These are phyloP conservation scores for Hyaena hyaena DNA, from an alignment of 2,113 vertebrate species.

Conservation along the genomic window DNA sequence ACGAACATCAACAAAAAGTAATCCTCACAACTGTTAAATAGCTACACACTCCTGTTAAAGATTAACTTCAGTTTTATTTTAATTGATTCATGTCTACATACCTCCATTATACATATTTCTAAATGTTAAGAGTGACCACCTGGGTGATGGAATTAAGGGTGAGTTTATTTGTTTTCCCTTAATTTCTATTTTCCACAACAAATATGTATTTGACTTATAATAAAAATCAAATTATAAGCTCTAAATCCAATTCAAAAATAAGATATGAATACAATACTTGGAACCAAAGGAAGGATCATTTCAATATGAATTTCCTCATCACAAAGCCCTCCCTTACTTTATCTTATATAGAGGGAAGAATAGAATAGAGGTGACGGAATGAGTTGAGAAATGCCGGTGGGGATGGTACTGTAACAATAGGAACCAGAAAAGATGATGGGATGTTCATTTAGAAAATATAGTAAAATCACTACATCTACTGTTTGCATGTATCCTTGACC, in stretches of 20 bases:
- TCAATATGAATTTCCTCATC: background rate
- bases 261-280: background rate
- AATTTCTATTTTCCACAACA: background rate
- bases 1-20: background rate
- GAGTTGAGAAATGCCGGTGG: background rate
- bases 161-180: background rate
- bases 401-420: background rate
- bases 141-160: background rate
- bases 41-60: background rate
- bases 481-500: background rate
- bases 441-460: background rate
- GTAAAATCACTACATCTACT: background rate
- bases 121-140: background rate
- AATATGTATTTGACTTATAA: background rate
- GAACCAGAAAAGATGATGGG: background rate
- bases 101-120: background rate
- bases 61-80: background rate
- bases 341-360: background rate
- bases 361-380: background rate
- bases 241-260: background rate
- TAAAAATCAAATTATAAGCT: background rate
- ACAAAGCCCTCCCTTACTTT: background rate
- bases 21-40: background rate
- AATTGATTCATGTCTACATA: background rate
- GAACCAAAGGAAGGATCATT: background rate